A percentile compares a stretch with the other conserved stretches of the same genome.
phyloP scores from a whole-genome alignment of 1,140 invertebrate species.

The Eufriesea mexicana region DNA sequence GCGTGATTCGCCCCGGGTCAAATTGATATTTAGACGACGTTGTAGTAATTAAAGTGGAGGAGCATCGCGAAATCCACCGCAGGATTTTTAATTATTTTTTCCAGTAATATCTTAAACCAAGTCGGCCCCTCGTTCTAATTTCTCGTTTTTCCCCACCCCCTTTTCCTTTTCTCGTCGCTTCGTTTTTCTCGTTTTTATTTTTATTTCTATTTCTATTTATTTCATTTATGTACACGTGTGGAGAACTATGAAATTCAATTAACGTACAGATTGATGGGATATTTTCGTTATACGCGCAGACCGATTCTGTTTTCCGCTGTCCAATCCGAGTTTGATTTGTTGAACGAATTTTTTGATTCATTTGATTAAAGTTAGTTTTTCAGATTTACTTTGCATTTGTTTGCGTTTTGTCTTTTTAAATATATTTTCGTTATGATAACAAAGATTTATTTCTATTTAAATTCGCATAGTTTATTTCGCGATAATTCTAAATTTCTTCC shows the following conservation, averaged over 20 bases:
- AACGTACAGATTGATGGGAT: not conserved
- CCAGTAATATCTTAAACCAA: not conserved
- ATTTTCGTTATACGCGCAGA: not conserved
- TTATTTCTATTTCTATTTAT: too few relatives aligned
- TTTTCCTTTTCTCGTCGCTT: not conserved
- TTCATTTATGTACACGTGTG: too few relatives aligned
- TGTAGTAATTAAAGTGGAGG: conserved; percentile 15
- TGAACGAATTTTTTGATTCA: not conserved
- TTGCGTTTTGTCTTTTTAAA: too few relatives aligned
- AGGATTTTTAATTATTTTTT: not conserved
- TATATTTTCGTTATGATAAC: too few relatives aligned
- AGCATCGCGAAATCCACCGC: not conserved
- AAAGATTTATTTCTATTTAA: too few relatives aligned
- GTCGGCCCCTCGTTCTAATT: not conserved
- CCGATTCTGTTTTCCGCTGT: not conserved
- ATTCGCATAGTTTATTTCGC: too few relatives aligned
- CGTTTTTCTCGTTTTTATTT: not conserved
- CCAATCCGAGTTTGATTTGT: conserved; percentile 1
- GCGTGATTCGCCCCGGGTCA: conserved; percentile 5
- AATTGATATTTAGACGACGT: conserved; percentile 43
- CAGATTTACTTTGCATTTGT: not conserved
- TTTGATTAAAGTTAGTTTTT: not conserved
- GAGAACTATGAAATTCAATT: conserved; percentile 8
- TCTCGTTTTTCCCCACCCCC: not conserved
- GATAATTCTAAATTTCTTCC: too few relatives aligned